Base-by-base conservation (phyloP, 2,113 vertebrate genomes). In the Vireo altiloquus region DNA sequence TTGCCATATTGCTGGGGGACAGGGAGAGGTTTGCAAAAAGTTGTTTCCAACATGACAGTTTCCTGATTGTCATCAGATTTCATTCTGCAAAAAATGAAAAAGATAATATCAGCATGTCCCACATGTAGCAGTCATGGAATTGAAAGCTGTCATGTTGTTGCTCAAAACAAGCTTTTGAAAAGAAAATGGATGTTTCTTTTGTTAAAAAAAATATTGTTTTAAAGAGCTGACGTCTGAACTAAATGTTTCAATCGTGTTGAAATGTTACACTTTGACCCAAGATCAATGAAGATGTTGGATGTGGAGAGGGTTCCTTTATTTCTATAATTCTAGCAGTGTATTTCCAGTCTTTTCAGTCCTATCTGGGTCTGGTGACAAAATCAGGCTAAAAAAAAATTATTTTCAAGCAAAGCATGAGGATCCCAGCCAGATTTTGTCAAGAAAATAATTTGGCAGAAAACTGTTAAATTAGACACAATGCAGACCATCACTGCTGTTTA, bases 111-210 rank as follows among this genome's bases (percentile, higher is more conserved):
- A 87, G 83, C 64, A 23, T 37, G 60, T 95, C 80, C 80, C 64
- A 31, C 42, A 93, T 90, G 47, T 47, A 88, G 57, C 59, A 86
- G 94, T 44, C 71, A 54, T 2, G 1, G 54, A 90, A 92, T 60
- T 78, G 95, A 81, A 87, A 90, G 83, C 91, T 97, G 92, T 96
- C 94, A 78, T 52, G 80, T 25, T 90, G 42, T 78, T 89, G 72
- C 64, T 92, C 54, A 87, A 94, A 94, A 96, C 76, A 89, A 4
- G 56, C 39, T 80, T 90, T 87, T 90, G 86, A 93, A 87, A 95
- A 90, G 82, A 81, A 95, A 96, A 84, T 75, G 4, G 44, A 64
- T 91, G 91, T 81, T 93, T 78, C 87, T 83, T 64, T 65, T 76
- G 61, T 52, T 50, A 33, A 90, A 93, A 78, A 85, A 79, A n/a